Evolutionary conservation across 92 coral and sea anemone genomes (phyloP).

Genomic region (Bergia sp.): DNA sequence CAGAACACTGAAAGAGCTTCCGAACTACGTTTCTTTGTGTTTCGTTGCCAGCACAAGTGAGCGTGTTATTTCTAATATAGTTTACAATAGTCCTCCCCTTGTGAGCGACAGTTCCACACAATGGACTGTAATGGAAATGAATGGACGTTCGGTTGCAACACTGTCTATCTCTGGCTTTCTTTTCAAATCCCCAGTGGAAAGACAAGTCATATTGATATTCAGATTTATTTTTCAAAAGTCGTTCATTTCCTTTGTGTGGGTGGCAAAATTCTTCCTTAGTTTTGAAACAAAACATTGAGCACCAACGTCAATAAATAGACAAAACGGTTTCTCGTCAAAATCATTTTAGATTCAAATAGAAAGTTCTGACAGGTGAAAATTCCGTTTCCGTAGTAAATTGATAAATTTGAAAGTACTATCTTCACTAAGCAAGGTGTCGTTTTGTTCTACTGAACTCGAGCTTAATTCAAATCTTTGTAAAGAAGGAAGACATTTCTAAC

Average conservation of each 20-base stretch:
- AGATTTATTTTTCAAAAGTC: neutral
- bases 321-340: conserved; percentile 12
- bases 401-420: conserved; percentile 21
- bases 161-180: neutral
- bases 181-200: neutral
- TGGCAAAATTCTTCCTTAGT: neutral
- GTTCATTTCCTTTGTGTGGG: neutral
- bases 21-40: neutral
- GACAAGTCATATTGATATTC: neutral
- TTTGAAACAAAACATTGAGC: conserved; percentile 18
- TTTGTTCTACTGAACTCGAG: neutral
- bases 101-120: conserved; percentile 40
- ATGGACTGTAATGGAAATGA: conserved; percentile 14
- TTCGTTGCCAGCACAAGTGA: neutral
- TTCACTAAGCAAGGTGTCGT: conserved; percentile 5
- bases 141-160: neutral
- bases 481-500: conserved; percentile 3
- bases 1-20: neutral
- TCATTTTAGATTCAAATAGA: conserved; percentile 2
- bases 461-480: neutral
- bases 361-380: conserved; percentile 31
- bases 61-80: conserved; percentile 17
- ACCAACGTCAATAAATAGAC: neutral
- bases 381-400: conserved; percentile 34
- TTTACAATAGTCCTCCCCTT: conserved; percentile 15